These are phyloP conservation scores for Megalonaias nervosa DNA, from an alignment of 1,140 invertebrate species.

Conservation along the genomic window DNA sequence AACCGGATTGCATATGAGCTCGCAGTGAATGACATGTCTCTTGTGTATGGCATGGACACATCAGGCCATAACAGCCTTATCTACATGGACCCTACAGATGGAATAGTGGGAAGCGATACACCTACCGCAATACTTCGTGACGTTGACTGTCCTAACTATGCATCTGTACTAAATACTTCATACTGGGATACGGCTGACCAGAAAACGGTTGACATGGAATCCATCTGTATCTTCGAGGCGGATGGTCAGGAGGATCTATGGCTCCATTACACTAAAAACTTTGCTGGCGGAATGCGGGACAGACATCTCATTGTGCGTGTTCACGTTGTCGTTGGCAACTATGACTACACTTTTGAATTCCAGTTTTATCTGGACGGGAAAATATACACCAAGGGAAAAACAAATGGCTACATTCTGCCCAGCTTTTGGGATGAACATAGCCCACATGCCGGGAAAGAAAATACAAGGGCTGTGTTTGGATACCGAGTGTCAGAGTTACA, in stretches of 20 bases:
- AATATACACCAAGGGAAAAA: slow-evolving; percentile 32
- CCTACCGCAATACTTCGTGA: slow-evolving; percentile 12
- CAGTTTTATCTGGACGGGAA: slow-evolving; percentile 40
- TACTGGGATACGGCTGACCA: slow-evolving; percentile 20
- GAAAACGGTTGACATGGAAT: slow-evolving; percentile 8
- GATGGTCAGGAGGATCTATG: slow-evolving; percentile 21
- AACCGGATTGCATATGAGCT: slow-evolving; percentile 53
- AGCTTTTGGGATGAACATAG: slow-evolving; percentile 36
- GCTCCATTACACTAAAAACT: slow-evolving; percentile 5
- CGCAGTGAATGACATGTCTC: slow-evolving; percentile 42
- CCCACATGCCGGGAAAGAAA: slow-evolving; percentile 14
- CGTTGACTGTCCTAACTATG: slow-evolving; percentile 29
- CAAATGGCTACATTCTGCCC: slow-evolving; percentile 49
- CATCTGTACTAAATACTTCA: slow-evolving; percentile 20
- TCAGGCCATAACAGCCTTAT: slow-evolving; percentile 31
- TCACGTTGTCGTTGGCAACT: slow-evolving; percentile 34
- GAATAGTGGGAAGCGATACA: slow-evolving; percentile 23
- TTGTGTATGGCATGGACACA: slow-evolving; percentile 27
- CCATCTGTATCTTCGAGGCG: slow-evolving; percentile 31
- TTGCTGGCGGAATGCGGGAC: slow-evolving; percentile 23
- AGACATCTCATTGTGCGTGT: slow-evolving; percentile 21
- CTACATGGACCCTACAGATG: slow-evolving; percentile 28
- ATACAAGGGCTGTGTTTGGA: slow-evolving; percentile 40
- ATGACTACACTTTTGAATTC: slow-evolving; percentile 49
- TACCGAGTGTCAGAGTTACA: slow-evolving; percentile 35